Conservation (phyloP, 2,888 invertebrate species). For the Hirtodrosophila histrioides region DNA sequence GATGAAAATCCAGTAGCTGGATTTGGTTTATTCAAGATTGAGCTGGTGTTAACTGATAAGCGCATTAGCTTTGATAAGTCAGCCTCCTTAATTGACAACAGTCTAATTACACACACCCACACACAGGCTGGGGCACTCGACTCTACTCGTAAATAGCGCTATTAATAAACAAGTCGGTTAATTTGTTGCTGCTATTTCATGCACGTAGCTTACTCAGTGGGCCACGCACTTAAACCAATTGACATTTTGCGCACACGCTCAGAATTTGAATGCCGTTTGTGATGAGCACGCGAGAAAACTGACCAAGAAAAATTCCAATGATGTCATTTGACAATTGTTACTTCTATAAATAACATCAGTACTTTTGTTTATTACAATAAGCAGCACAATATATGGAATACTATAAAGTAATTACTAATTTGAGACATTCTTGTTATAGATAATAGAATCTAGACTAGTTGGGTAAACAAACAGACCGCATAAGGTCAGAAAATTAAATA, state of each 20-base stretch:
- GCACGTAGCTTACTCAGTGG: slow-evolving; percentile 37
- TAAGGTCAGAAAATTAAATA: no score
- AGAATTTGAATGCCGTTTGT: slow-evolving; percentile 37
- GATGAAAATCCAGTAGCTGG: slow-evolving; percentile 28
- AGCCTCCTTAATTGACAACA: slow-evolving; percentile 38
- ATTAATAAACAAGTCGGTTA: slow-evolving; percentile 52
- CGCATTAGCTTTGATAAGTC: slow-evolving; percentile 39
- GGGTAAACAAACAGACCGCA: no score
- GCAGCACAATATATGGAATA: no score
- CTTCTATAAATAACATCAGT: slow-evolving; percentile 29
- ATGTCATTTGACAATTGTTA: slow-evolving; percentile 63
- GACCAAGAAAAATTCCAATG: slow-evolving; percentile 61
- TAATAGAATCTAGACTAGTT: no score
- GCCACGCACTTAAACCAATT: slow-evolving; percentile 63
- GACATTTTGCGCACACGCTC: slow-evolving; percentile 49
- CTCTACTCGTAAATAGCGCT: slow-evolving; percentile 31
- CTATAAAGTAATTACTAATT: no score
- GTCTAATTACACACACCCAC: slow-evolving; percentile 30
- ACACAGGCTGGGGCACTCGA: neutral
- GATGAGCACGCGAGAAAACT: slow-evolving; percentile 47
- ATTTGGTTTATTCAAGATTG: slow-evolving; percentile 3
- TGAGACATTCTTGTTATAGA: no score
- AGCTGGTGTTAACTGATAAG: slow-evolving; percentile 45
- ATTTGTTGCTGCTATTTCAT: slow-evolving; percentile 33
- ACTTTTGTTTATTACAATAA: neutral